Evolutionary conservation across 2,113 vertebrate species (phyloP).

Genomic region (Muscicapa adusta): DNA sequence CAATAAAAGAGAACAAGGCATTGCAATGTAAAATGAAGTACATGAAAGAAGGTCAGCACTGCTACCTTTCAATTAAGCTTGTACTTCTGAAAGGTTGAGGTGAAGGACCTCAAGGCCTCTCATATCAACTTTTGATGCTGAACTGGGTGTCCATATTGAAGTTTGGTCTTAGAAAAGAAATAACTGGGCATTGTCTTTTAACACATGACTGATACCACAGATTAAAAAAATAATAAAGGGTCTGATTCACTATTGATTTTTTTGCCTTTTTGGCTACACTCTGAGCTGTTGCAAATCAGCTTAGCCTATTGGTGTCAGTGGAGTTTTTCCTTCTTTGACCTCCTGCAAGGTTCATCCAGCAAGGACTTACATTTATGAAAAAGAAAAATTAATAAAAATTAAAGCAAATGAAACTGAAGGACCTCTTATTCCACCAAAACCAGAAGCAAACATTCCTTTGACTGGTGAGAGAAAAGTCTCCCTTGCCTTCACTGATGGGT

Average conservation of each 20-base stretch:
- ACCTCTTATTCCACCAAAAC: neutral
- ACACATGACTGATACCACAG: neutral
- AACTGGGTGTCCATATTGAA: neutral
- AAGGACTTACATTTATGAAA: neutral
- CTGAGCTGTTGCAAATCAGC: neutral
- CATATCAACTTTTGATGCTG: neutral
- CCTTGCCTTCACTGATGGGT: neutral
- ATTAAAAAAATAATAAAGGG: slow-evolving; percentile 6
- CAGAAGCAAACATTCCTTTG: neutral
- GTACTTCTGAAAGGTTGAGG: slow-evolving; percentile 32
- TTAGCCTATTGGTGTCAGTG: neutral
- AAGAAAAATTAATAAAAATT: neutral
- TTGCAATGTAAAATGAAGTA: slow-evolving; percentile 31
- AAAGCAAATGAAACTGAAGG: neutral
- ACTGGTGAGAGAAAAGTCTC: neutral
- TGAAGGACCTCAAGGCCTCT: slow-evolving; percentile 15
- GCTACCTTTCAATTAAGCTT: slow-evolving; percentile 57
- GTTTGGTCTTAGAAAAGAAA: slow-evolving; percentile 11
- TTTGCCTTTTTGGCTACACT: neutral
- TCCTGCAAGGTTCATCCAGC: neutral
- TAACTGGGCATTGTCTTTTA: neutral
- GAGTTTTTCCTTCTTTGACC: neutral
- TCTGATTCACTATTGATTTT: slow-evolving; percentile 14
- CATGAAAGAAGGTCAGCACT: slow-evolving; percentile 12
- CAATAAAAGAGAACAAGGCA: slow-evolving; percentile 27